These are phyloP conservation scores for Bubalus kerabau DNA, from an alignment of 2,113 vertebrate genomes.

Conservation along the genomic window DNA sequence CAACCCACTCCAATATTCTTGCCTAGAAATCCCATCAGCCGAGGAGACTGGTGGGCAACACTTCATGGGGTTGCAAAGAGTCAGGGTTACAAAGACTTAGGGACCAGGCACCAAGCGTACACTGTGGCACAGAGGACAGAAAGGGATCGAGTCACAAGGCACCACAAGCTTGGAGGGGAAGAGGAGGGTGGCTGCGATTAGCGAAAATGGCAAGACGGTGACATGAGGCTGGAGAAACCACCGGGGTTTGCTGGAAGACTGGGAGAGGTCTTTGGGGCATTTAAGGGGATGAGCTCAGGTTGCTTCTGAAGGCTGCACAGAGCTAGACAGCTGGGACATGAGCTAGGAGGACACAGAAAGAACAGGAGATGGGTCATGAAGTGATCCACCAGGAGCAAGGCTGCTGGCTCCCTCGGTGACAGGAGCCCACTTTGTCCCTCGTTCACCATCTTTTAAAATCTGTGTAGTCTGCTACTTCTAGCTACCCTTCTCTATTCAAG, in stretches of 20 bases:
- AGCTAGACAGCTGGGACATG: neutral
- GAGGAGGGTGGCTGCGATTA: rapidly evolving
- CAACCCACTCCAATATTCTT: neutral
- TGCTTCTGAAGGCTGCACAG: neutral
- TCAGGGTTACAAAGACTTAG: neutral
- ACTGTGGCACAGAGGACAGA: neutral
- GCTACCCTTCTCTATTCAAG: too few species aligned
- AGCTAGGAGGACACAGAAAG: neutral
- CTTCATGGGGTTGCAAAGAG: neutral
- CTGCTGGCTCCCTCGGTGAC: neutral
- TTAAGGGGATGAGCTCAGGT: neutral
- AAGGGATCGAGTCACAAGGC: neutral
- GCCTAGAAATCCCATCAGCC: neutral
- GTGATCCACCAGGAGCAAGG: neutral
- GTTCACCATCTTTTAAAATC: neutral
- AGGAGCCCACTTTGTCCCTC: neutral
- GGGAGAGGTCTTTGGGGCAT: neutral
- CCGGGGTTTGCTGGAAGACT: neutral
- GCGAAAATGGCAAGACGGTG: rapidly evolving
- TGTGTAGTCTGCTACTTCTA: neutral
- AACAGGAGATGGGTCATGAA: neutral
- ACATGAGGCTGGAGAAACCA: neutral
- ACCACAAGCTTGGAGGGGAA: neutral
- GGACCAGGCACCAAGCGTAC: neutral
- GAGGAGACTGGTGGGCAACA: neutral